Evolutionary conservation across 2,888 invertebrate genomes (phyloP).

Genomic region (Eristalinus aeneus): DNA sequence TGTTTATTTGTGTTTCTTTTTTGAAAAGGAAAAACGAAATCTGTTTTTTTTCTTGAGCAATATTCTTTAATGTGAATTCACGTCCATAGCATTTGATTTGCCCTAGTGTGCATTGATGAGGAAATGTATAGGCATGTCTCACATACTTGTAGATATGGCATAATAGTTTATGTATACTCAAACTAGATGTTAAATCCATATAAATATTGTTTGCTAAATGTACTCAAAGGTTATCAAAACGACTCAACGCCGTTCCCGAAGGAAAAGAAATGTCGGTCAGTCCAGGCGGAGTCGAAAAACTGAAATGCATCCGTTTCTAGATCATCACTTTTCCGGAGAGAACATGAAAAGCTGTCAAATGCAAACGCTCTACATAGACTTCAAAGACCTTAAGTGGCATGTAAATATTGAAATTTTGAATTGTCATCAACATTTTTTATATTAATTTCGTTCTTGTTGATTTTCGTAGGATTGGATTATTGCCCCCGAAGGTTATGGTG

Average conservation of each 20-base stretch:
- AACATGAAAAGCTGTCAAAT: slow-evolving; percentile 90
- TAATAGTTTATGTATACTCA: too few relatives aligned
- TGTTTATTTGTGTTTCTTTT: too few relatives aligned
- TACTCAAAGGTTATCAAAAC: slow-evolving; percentile 76
- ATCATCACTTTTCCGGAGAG: slow-evolving; percentile 76
- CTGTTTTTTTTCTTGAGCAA: too few relatives aligned
- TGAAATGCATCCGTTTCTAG: slow-evolving; percentile 77
- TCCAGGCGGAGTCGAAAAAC: slow-evolving; percentile 78
- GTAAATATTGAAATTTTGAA: slow-evolving; percentile 80
- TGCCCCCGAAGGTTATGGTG: slow-evolving; percentile 96
- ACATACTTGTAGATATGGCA: neutral
- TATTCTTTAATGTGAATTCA: too few relatives aligned
- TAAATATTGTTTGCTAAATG: neutral
- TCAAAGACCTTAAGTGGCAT: slow-evolving; percentile 94
- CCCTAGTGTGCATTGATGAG: too few relatives aligned
- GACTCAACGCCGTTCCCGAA: slow-evolving; percentile 74
- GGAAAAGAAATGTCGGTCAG: slow-evolving; percentile 76
- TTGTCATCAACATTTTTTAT: neutral
- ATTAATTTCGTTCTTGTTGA: neutral
- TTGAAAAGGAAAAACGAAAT: too few relatives aligned
- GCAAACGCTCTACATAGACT: slow-evolving; percentile 95
- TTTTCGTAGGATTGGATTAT: slow-evolving; percentile 94
- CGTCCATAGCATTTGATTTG: too few relatives aligned
- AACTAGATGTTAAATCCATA: too few relatives aligned
- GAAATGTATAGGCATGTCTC: too few relatives aligned